These are phyloP conservation scores for Caenorhabditis sp. DNA, from an alignment of 2,888 invertebrate genomes.

Conservation along the genomic window DNA sequence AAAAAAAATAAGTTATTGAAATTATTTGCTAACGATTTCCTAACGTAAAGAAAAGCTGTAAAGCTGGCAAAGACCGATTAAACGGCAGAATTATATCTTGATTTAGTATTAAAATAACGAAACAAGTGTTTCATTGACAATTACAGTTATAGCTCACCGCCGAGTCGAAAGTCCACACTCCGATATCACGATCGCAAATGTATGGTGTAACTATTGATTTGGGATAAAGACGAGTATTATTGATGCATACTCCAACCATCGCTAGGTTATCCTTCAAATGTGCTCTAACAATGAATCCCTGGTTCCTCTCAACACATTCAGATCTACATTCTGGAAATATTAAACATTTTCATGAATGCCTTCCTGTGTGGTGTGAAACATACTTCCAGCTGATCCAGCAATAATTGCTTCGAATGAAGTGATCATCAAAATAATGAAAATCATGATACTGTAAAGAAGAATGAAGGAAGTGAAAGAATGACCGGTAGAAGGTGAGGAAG, in stretches of 20 bases:
- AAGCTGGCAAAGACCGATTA: too few relatives aligned
- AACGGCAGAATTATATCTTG: too few relatives aligned
- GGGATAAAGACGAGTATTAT: conserved; percentile 10
- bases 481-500: too few relatives aligned
- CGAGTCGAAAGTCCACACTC: conserved; percentile 53
- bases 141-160: conserved; percentile 19
- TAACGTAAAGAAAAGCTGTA: too few relatives aligned
- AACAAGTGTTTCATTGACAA: too few relatives aligned
- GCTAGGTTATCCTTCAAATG: conserved; percentile 51
- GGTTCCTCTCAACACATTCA: conserved; percentile 55
- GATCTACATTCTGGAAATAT: conserved; percentile 57
- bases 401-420: conserved; percentile 5
- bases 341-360: too few relatives aligned
- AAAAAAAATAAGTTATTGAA: too few relatives aligned
- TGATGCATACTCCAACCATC: conserved; percentile 49
- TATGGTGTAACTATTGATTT: conserved; percentile 48
- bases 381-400: conserved; percentile 40
- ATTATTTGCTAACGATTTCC: too few relatives aligned
- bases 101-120: too few relatives aligned
- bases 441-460: not conserved
- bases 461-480: too few relatives aligned
- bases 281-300: conserved; percentile 53
- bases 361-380: too few relatives aligned
- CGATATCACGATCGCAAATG: conserved; percentile 51
- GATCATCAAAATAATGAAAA: not conserved